Evolutionary conservation across 2,113 vertebrate species (phyloP), one percentile per base, ranked within the genome.

Genomic region (Noturus placidus): DNA sequence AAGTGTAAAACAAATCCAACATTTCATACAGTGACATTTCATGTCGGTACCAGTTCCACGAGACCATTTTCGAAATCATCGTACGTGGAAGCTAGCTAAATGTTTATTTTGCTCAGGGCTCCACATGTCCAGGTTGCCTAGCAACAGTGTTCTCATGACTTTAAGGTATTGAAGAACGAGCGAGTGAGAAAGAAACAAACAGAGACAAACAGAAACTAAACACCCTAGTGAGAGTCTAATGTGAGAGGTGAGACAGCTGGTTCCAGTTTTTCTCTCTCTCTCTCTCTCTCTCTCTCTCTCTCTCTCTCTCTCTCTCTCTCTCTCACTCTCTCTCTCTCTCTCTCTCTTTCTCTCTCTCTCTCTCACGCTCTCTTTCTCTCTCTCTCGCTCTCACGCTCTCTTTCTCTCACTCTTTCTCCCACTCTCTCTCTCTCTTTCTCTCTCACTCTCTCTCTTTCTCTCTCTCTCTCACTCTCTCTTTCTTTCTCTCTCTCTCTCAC

Each of bases 321-420:
- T 85, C 52, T 42, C 38, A 70, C 56, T 76, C 52, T 27, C 0
- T 30, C 33, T 83, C 69, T 63, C 27, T n/a, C 52, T 77, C 27
- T 52, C 15, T 46, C 50, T 67, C 15, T 65, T n/a, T 65, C 61
- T n/a, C n/a, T n/a, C n/a, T n/a, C n/a, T n/a, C n/a, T n/a, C n/a
- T n/a, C n/a, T n/a, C n/a, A n/a, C n/a, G n/a, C n/a, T n/a, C n/a
- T 59, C 56, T 57, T 19, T 57, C 56, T 57, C 56, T 5, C 57
- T 59, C 57, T 59, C 57, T 27, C n/a, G n/a, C 59, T 59, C 19
- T 61, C 57, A 91, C 86, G 20, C 56, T 57, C 56, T 57, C 56
- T 57, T 19, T 5, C 57, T 59, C 57, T 59, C 57, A 10, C 59
- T 59, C 19, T 61, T n/a, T 59, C 19, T 22, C 19, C 22, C 20